Conservation (phyloP, 2,888 invertebrate genomes). For the Stenichneumon culpator region DNA sequence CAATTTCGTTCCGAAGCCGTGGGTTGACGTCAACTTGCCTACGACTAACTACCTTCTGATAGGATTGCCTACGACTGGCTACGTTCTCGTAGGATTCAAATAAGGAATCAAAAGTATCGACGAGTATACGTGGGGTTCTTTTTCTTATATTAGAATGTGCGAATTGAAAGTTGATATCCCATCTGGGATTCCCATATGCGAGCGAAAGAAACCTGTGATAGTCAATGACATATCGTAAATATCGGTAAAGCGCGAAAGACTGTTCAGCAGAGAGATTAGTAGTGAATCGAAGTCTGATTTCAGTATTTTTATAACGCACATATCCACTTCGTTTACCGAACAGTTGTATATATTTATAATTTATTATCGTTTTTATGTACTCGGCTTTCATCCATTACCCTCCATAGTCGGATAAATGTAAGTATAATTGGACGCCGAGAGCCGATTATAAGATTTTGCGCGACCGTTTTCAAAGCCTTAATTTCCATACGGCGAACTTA, state of each 20-base stretch:
- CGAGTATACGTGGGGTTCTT: not conserved
- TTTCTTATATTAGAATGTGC: conserved; percentile 5
- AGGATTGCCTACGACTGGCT: not conserved
- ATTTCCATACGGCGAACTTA: conserved; percentile 62
- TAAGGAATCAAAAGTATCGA: not conserved
- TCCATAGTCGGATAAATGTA: conserved; percentile 43
- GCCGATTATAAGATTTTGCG: conserved; percentile 48
- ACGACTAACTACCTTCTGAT: conserved; percentile 6
- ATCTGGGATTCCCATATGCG: conserved; percentile 9
- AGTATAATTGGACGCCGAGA: conserved; percentile 59
- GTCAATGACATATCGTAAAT: conserved; percentile 35
- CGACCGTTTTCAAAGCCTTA: conserved; percentile 44
- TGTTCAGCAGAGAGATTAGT: conserved; percentile 28
- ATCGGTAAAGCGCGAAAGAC: conserved; percentile 36
- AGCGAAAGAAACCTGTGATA: conserved; percentile 12
- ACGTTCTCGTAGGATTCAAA: conserved; percentile 1
- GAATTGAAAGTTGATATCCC: conserved; percentile 46
- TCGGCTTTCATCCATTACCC: conserved; percentile 52
- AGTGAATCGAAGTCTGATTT: conserved; percentile 8
- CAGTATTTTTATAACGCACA: conserved; percentile 36
- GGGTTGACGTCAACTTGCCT: conserved; percentile 14
- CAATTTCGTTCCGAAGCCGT: conserved; percentile 36
- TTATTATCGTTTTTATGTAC: conserved; percentile 37
- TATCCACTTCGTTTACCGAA: not conserved
- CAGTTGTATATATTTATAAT: conserved; percentile 47